Base-by-base conservation (phyloP, 2,113 vertebrate genomes). In the Perca schrenkii region DNA sequence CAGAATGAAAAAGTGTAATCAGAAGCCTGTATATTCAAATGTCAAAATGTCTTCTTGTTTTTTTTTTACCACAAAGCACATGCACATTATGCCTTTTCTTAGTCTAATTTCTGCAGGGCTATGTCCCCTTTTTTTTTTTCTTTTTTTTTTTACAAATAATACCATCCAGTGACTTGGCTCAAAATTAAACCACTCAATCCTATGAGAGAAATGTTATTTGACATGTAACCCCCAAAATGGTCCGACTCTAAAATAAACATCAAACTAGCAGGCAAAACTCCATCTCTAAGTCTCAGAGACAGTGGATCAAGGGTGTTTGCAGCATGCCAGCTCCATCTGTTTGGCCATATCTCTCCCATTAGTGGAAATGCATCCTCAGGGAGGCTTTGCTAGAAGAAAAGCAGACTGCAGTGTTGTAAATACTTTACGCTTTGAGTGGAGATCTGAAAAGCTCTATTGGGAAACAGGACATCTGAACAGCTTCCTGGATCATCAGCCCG, bases 311-410 rank as follows among this genome's bases (percentile, higher is more conserved):
- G 62, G 65, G 43, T 62, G 13, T 67, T 36, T 11, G 68, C 36
- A 50, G 78, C 31, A 2, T 49, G 88, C 79, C 90, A 83, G 68
- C 84, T 80, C 89, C 89, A 87, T 92, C 91, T 91, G 91, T 61
- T 82, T 63, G 74, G 87, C 84, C 87, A 61, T 77, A 85, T 77
- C 84, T 69, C 84, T 71, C 86, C 82, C 69, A 91, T 91, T 90
- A 91, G 86, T 60, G 65, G 71, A 79, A 82, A 88, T 83, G 46
- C 78, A 16, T 90, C 88, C 88, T 80, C 3, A 0, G 89, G 88
- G 86, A 91, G 65, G 71, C 49, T 73, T 15, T 12, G 86, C 63
- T 49, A 36, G 74, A 83, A 77, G 68, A 83, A 77, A 75, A 56
- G 80, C 85, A 82, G 77, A 72, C 84, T 75, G 89, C 62, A 50